A percentile compares a stretch with the other conserved stretches of the same genome.
These are phyloP conservation scores for Zosterops pallidus DNA, from an alignment of 2,113 vertebrate genomes.

Conservation along the genomic window DNA sequence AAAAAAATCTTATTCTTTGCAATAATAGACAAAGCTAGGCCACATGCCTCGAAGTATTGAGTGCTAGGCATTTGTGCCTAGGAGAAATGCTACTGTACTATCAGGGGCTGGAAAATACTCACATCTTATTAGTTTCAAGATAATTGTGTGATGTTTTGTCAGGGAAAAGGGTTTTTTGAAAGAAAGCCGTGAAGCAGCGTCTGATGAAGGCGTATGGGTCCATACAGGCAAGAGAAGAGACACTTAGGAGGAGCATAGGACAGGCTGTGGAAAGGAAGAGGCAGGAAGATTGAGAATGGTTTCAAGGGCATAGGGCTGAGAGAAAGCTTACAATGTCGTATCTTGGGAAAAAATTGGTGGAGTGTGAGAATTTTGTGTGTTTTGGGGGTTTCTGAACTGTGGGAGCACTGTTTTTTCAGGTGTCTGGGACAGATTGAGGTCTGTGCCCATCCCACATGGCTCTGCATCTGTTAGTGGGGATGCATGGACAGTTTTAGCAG, in stretches of 20 bases:
- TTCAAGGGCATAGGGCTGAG: background rate
- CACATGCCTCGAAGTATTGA: background rate
- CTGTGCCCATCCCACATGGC: background rate
- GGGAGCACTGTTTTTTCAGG: background rate
- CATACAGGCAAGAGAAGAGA: background rate
- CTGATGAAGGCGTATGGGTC: background rate
- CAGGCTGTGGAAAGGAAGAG: background rate
- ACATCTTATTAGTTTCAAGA: background rate
- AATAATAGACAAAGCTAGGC: background rate
- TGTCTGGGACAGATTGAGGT: background rate
- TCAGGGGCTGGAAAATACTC: background rate
- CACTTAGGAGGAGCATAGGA: background rate
- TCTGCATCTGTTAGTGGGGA: background rate
- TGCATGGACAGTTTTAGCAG: background rate
- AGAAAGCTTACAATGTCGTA: background rate
- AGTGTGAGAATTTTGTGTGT: background rate
- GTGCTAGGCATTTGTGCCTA: background rate
- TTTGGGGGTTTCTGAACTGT: background rate
- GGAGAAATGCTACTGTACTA: background rate
- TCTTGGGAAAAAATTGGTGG: background rate
- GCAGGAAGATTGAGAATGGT: background rate
- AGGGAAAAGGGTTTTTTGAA: background rate
- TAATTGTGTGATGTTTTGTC: background rate
- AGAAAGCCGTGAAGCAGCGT: background rate
- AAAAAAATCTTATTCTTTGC: background rate